Evolutionary conservation across 2,113 vertebrate genomes (phyloP).

Genomic region (Poecilia latipinna): DNA sequence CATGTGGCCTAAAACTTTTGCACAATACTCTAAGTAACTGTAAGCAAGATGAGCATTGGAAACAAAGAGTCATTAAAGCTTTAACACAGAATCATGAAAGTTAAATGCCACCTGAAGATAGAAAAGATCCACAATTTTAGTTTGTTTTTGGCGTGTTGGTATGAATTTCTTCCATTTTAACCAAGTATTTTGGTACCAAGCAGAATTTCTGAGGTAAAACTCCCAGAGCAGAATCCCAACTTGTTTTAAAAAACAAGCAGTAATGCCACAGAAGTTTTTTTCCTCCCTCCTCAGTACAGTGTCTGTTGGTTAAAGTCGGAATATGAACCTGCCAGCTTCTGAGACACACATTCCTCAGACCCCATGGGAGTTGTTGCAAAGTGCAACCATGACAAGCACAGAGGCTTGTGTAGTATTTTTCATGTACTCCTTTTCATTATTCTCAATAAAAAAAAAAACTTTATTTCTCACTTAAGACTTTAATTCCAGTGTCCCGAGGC

Average conservation of each 20-base stretch:
- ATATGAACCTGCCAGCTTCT: not conserved
- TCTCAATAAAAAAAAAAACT: not conserved
- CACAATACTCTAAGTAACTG: too few species aligned
- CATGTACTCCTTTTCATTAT: not conserved
- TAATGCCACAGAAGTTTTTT: too few species aligned
- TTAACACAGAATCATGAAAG: too few species aligned
- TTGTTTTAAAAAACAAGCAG: not conserved
- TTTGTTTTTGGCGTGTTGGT: not conserved
- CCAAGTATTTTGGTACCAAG: not conserved
- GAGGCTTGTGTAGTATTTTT: conserved; percentile 2
- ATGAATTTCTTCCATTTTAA: not conserved
- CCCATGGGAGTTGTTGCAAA: not conserved
- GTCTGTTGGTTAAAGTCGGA: not conserved
- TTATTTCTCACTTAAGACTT: too few species aligned
- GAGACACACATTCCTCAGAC: conserved; percentile 2
- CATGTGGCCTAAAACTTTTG: too few species aligned
- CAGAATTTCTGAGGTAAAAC: not conserved
- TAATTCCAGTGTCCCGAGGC: too few species aligned
- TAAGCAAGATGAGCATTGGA: too few species aligned
- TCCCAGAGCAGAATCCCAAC: conserved; percentile 4
- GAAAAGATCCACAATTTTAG: not conserved
- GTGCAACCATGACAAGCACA: conserved; percentile 13
- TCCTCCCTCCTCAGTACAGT: not conserved
- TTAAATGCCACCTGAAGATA: too few species aligned
- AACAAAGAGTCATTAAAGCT: too few species aligned